A percentile compares a stretch with the other conserved stretches of the same genome.
Conservation (phyloP, 2,113 vertebrate genomes). For the Ondatra zibethicus region DNA sequence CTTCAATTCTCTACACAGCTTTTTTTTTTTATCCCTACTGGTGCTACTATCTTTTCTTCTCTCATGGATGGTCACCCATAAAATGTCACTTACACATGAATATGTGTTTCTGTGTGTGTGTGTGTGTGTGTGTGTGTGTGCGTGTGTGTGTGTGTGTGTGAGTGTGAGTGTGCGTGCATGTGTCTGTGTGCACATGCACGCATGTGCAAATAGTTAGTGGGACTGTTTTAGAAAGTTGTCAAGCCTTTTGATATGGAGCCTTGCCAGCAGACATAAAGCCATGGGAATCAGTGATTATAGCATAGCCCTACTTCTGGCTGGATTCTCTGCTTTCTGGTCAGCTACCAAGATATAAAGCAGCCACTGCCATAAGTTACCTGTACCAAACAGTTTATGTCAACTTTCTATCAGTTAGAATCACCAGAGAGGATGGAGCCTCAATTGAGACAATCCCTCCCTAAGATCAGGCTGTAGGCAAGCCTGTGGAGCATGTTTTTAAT, state of each 20-base stretch:
- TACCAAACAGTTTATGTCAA: not conserved
- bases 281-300: not conserved
- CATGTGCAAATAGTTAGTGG: not conserved
- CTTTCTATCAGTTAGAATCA: not conserved
- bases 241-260: not conserved
- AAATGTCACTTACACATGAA: not conserved
- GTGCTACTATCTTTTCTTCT: not conserved
- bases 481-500: not conserved
- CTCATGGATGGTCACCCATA: not conserved
- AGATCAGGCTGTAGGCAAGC: not conserved
- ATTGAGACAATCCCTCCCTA: not conserved
- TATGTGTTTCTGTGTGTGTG: not conserved
- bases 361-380: not conserved
- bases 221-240: not conserved
- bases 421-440: not conserved
- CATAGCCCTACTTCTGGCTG: not conserved
- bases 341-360: not conserved
- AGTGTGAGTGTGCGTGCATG: not conserved
- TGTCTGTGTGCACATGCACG: not conserved
- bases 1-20: not conserved
- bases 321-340: not conserved
- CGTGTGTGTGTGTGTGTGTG: not conserved
- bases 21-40: not conserved
- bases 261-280: not conserved
- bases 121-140: not conserved